Evolutionary conservation across 2,113 vertebrate genomes (phyloP).

Genomic region (Nyctereutes procyonoides): DNA sequence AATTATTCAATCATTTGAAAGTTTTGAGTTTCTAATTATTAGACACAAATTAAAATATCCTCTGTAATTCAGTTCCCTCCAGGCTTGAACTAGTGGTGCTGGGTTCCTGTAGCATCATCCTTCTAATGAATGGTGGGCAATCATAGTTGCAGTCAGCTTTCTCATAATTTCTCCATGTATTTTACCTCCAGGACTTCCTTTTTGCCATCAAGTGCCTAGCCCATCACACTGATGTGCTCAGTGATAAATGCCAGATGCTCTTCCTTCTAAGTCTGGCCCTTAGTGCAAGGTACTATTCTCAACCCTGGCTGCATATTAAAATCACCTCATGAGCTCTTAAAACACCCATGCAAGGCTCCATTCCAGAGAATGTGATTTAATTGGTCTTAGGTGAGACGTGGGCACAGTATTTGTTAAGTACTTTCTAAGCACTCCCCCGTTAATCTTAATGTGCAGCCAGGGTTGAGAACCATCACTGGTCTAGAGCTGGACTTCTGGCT

Average conservation of each 20-base stretch:
- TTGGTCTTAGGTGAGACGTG: not conserved
- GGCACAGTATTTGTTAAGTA: not conserved
- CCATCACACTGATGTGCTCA: not conserved
- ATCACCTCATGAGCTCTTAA: conserved; percentile 3
- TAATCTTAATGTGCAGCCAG: not conserved
- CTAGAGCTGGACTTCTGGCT: not conserved
- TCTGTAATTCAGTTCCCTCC: conserved; percentile 65
- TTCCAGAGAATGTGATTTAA: not conserved
- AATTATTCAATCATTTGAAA: conserved; percentile 73
- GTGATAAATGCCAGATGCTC: conserved; percentile 4
- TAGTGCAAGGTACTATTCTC: not conserved
- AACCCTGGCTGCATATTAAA: not conserved
- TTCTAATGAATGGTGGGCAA: not conserved
- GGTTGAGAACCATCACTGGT: not conserved
- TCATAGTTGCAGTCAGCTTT: not conserved
- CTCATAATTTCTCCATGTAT: not conserved
- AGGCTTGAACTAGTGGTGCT: conserved; percentile 45
- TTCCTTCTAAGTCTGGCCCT: not conserved
- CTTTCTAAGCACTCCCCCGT: not conserved
- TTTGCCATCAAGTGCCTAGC: conserved; percentile 39
- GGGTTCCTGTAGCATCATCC: not conserved
- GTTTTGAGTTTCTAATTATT: conserved; percentile 72
- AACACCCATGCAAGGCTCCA: not conserved
- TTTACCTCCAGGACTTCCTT: conserved; percentile 34
- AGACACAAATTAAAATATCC: conserved; percentile 66